Percentiles rank a stretch among this genome's conserved stretches.
Conservation (phyloP, 64 coral and sea anemone species). For the Anthopleura sola region DNA sequence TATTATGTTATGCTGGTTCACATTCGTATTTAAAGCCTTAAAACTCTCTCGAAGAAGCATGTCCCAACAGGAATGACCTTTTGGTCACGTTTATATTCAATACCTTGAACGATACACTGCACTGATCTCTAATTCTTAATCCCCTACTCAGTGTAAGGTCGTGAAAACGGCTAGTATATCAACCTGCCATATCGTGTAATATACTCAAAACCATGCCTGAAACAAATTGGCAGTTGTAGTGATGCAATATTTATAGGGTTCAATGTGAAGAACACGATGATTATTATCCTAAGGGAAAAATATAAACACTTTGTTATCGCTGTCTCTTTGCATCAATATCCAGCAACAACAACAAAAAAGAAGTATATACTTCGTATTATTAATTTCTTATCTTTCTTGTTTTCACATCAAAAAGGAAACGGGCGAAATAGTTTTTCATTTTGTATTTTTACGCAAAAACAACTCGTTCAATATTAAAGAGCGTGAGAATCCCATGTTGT, state of each 20-base stretch:
- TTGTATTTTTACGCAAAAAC: neutral
- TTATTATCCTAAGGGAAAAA: neutral
- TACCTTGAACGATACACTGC: too few species aligned
- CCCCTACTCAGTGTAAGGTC: too few species aligned
- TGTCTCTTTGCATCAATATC: neutral
- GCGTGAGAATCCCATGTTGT: neutral
- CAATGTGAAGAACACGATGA: neutral
- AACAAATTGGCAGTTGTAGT: neutral
- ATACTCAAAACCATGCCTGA: neutral
- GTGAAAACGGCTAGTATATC: neutral
- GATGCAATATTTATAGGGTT: neutral
- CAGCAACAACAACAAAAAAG: neutral
- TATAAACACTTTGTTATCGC: neutral
- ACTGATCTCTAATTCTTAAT: too few species aligned
- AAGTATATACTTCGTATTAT: neutral
- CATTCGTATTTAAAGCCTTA: too few species aligned
- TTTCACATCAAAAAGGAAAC: neutral
- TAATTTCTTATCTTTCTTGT: neutral
- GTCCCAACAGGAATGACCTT: too few species aligned
- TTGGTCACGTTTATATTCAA: too few species aligned
- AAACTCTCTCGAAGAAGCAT: too few species aligned
- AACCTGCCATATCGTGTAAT: neutral
- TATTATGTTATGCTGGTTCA: too few species aligned
- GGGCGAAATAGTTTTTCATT: neutral
- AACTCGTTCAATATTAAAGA: neutral